Conservation (phyloP, 2,797 vertebrate genomes). For the Cottoperca gobio region DNA sequence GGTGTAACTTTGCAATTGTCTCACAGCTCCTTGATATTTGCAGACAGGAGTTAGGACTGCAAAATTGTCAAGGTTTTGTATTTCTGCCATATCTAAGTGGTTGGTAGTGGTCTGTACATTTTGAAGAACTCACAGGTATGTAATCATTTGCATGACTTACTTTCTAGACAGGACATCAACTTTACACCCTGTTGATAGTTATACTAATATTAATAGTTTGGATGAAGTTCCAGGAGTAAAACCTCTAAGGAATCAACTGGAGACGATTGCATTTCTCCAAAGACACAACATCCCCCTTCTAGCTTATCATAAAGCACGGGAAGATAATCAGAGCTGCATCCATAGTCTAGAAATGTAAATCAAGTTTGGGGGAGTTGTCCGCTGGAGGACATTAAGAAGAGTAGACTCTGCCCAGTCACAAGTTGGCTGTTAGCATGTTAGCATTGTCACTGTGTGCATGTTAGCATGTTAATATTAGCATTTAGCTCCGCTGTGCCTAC, state of each 20-base stretch:
- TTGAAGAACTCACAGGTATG: neutral
- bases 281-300: neutral
- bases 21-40: conserved; percentile 30
- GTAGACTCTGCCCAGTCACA: too few species aligned
- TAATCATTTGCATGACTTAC: conserved; percentile 5
- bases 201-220: too few species aligned
- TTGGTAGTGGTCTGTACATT: neutral
- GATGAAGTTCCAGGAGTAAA: neutral
- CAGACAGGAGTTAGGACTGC: conserved; percentile 13
- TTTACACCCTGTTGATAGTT: neutral
- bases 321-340: neutral
- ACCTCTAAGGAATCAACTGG: neutral
- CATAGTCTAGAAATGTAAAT: neutral
- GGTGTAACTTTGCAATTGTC: conserved; percentile 22
- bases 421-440: neutral
- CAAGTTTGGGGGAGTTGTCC: neutral
- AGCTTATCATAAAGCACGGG: neutral
- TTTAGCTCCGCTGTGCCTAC: too few species aligned
- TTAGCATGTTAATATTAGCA: neutral
- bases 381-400: neutral
- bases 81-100: neutral
- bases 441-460: neutral
- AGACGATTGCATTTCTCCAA: neutral
- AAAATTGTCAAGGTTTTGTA: neutral
- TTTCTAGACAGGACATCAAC: neutral